A percentile compares a stretch with the other conserved stretches of the same genome.
These are phyloP conservation scores for Myoxocephalus aenaeus DNA, from an alignment of 2,797 vertebrate genomes.

Conservation along the genomic window DNA sequence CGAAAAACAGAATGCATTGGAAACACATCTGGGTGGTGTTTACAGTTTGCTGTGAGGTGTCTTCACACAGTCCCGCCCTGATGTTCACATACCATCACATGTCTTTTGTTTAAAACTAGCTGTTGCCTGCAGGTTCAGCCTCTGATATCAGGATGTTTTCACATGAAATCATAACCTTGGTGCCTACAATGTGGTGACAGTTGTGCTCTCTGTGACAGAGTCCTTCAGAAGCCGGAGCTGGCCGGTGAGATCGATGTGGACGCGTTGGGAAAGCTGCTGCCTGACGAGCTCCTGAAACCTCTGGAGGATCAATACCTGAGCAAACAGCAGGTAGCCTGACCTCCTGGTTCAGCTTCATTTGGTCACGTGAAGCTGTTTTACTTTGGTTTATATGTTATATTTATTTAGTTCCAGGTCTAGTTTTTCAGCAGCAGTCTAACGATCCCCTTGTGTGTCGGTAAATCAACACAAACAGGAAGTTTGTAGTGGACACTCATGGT, in stretches of 20 bases:
- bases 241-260: constrained; percentile 73
- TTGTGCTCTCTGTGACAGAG: constrained; percentile 74
- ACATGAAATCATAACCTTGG: not conserved
- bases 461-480: too few species aligned
- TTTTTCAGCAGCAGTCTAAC: not conserved
- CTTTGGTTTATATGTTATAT: not conserved
- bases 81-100: too few species aligned
- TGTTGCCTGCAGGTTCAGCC: too few species aligned
- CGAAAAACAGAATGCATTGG: too few species aligned
- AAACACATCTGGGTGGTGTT: too few species aligned
- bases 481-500: not conserved
- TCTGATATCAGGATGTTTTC: too few species aligned
- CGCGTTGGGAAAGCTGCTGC: constrained; percentile 85
- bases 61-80: too few species aligned
- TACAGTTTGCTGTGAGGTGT: too few species aligned
- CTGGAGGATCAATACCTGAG: constrained; percentile 86
- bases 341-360: not conserved
- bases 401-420: not conserved
- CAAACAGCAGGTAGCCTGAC: constrained; percentile 80
- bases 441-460: too few species aligned
- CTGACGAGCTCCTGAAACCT: constrained; percentile 67
- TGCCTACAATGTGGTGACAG: not conserved
- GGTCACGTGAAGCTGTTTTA: not conserved
- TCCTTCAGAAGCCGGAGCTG: constrained; percentile 82
- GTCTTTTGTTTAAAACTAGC: too few species aligned